Conservation (phyloP, 2,888 invertebrate species). For the Lamproptera curius region DNA sequence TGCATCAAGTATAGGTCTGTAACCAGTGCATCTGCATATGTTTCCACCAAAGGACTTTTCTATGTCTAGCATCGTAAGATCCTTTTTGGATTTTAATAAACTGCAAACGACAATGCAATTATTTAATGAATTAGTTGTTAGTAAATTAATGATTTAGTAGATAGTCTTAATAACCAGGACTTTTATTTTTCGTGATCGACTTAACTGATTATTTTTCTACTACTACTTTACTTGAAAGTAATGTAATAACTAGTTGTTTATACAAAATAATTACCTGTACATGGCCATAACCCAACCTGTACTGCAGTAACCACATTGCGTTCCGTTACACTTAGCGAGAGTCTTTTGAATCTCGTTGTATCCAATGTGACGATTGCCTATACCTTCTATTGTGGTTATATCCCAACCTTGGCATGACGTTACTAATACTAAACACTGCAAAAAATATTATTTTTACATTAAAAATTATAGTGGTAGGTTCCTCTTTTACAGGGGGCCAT, state of each 20-base stretch:
- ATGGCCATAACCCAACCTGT: slow-evolving; percentile 87
- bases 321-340: slow-evolving; percentile 79
- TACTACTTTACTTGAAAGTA: too few species aligned
- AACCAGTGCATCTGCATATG: slow-evolving; percentile 88
- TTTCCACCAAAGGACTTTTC: slow-evolving; percentile 87
- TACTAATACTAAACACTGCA: slow-evolving; percentile 79
- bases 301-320: slow-evolving; percentile 86
- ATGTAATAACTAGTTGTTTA: too few species aligned
- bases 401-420: slow-evolving; percentile 80
- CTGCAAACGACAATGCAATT: too few species aligned
- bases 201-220: too few species aligned
- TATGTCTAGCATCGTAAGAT: slow-evolving; percentile 80
- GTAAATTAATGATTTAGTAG: too few species aligned
- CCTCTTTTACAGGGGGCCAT: too few species aligned
- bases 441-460: too few species aligned
- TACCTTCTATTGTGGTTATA: slow-evolving; percentile 82
- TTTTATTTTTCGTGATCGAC: too few species aligned
- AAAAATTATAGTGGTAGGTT: too few species aligned
- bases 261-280: too few species aligned
- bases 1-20: slow-evolving; percentile 86
- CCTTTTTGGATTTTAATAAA: slow-evolving; percentile 33
- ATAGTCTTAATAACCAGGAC: too few species aligned
- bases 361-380: slow-evolving; percentile 81
- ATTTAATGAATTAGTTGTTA: too few species aligned
- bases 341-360: slow-evolving; percentile 81